phyloP scores from a whole-genome alignment of 2,113 vertebrate genomes.

The Ictalurus furcatus region DNA sequence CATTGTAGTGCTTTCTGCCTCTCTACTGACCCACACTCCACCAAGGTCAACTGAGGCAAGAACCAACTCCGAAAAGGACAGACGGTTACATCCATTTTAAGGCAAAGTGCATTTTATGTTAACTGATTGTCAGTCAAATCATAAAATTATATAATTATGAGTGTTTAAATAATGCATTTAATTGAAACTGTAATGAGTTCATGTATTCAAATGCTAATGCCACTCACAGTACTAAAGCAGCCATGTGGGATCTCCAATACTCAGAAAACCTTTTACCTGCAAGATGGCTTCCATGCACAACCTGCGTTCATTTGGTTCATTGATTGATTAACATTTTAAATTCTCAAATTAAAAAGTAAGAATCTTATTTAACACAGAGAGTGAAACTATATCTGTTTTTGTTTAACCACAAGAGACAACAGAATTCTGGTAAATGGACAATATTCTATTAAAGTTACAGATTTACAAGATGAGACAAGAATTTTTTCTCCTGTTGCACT shows the following conservation, averaged over 20 bases:
- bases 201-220: neutral
- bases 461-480: neutral
- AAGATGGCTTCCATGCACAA: neutral
- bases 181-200: neutral
- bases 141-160: neutral
- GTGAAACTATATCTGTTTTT: neutral
- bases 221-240: neutral
- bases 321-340: neutral
- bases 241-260: neutral
- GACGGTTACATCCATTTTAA: neutral
- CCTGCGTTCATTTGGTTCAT: neutral
- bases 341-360: neutral
- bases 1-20: slow-evolving; percentile 8
- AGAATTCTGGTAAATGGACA: neutral
- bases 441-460: neutral
- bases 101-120: neutral
- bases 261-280: neutral
- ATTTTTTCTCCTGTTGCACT: neutral
- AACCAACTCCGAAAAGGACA: neutral
- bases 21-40: neutral
- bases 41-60: neutral
- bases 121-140: neutral
- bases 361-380: neutral
- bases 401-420: neutral
- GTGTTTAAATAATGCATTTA: neutral